phyloP scores from a whole-genome alignment of 2,113 vertebrate species.

The Neotoma lepida region DNA sequence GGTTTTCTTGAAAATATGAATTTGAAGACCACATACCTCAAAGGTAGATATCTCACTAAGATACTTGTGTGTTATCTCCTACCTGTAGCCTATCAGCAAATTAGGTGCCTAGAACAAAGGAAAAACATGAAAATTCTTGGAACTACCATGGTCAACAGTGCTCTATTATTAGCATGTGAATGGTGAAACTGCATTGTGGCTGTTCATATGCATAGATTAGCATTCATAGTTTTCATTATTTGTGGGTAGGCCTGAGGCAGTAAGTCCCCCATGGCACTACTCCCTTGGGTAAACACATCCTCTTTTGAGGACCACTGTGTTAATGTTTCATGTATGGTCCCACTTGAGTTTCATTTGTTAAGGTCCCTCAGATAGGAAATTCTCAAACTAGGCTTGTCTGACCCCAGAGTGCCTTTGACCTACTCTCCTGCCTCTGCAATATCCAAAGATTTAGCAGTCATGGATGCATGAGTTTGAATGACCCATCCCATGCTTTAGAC shows the following conservation, averaged over 20 bases:
- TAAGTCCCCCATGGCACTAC: neutral
- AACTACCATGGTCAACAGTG: neutral
- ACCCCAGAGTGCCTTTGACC: neutral
- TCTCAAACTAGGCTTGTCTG: conserved; percentile 12
- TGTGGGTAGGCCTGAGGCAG: conserved; percentile 8
- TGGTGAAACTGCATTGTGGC: neutral
- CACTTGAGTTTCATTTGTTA: neutral
- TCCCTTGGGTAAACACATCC: neutral
- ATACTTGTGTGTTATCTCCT: neutral
- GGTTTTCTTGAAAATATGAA: neutral
- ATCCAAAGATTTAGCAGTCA: conserved; percentile 44
- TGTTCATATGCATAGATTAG: neutral
- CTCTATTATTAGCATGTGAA: neutral
- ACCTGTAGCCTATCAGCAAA: neutral
- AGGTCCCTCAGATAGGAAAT: conserved; percentile 2
- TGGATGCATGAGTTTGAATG: conserved; percentile 13
- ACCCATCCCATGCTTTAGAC: neutral
- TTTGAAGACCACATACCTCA: neutral
- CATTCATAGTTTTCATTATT: neutral
- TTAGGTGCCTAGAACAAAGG: neutral
- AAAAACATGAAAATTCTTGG: conserved; percentile 34
- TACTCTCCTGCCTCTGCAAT: conserved; percentile 33
- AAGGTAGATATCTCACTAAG: neutral
- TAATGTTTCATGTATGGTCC: neutral
- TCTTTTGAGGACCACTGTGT: neutral